Evolutionary conservation across 2,113 vertebrate species (phyloP).

Genomic region (Uropsilus gracilis): DNA sequence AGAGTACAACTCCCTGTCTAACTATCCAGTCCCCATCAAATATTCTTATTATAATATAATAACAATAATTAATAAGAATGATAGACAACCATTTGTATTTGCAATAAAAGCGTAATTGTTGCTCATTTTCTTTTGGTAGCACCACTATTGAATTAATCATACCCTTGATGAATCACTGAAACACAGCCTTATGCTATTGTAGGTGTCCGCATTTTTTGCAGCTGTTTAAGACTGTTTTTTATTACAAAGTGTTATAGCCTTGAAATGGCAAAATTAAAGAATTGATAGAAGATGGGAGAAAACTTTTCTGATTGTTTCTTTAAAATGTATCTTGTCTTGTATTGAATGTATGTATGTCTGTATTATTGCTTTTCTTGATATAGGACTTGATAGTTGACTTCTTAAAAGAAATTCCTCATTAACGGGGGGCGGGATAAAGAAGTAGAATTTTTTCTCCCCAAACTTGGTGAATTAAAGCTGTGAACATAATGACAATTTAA

Average conservation of each 20-base stretch:
- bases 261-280: conserved; percentile 54
- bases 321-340: not conserved
- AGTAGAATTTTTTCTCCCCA: conserved; percentile 21
- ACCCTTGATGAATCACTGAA: conserved; percentile 58
- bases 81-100: conserved; percentile 74
- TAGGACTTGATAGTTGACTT: not conserved
- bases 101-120: conserved; percentile 71
- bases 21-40: conserved; percentile 43
- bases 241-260: conserved; percentile 14
- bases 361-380: not conserved
- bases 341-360: not conserved
- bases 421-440: conserved; percentile 8
- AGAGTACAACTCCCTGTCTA: not conserved
- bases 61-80: conserved; percentile 78
- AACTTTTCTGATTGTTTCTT: not conserved
- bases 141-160: conserved; percentile 62
- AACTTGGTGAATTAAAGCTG: conserved; percentile 46
- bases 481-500: conserved; percentile 41
- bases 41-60: conserved; percentile 73
- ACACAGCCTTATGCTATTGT: conserved; percentile 2
- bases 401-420: conserved; percentile 22
- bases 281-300: not conserved
- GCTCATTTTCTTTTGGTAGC: conserved; percentile 67
- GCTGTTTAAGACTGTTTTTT: conserved; percentile 55
- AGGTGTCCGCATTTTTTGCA: not conserved